Evolutionary conservation across 2,888 invertebrate species (phyloP), one percentile per base, ranked within the genome.

Genomic region (Cylindroiulus punctatus): DNA sequence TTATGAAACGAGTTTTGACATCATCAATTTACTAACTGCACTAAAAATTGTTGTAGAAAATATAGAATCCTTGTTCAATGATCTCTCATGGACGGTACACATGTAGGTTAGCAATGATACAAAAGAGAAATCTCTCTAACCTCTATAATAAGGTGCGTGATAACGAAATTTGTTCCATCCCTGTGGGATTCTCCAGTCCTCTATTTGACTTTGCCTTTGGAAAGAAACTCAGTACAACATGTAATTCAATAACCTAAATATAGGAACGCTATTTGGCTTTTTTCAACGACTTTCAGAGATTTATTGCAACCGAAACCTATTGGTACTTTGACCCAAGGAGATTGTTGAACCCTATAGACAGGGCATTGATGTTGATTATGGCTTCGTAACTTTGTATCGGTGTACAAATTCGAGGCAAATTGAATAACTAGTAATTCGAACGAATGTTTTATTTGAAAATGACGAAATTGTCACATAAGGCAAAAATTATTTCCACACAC

Each of bases 71-170:
- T 76, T 76, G 76, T 76, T 26, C 30, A 44, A 1, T 12, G 44
- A 14, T 12, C 44, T 7, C 40, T 8, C 4, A 4, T 40, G 40
- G 40, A 40, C 8, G 40, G 40, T n/a, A n/a, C n/a, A n/a, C n/a
- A n/a, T n/a, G n/a, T n/a, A 7, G 1, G 12, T 76, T 14, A 30
- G 10, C 30, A 76, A 76, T 30, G 8, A 26, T 76, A 30, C 76
- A 76, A 76, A 76, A 30, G 30, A 76, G 30, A 14, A 76, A 26
- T 22, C 26, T 14, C 26, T 30, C 30, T 76, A 5, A 14, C 14
- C 76, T 76, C 30, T 76, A 30, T 76, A 30, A 76, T 65, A 65
- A 65, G 65, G 65, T 22, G 30, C 76, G 30, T 76, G 30, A 76
- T 19, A 52, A 52, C 52, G 19, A 52, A 52, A 52, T 52, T 52